Evolutionary conservation across 1,140 invertebrate species (phyloP).

Genomic region (Dendrolimus kikuchii): DNA sequence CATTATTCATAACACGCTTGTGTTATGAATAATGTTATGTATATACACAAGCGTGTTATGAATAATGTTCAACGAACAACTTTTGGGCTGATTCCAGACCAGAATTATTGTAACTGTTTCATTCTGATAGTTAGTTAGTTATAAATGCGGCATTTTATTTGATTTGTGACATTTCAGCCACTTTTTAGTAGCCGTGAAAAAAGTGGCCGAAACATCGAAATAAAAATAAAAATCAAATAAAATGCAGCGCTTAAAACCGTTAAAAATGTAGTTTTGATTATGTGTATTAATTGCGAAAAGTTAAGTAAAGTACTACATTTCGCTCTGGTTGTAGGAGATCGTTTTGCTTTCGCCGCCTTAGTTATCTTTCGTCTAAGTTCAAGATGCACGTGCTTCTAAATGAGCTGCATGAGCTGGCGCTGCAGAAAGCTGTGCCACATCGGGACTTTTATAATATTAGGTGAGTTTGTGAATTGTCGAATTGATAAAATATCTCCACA

Average conservation of each 20-base stretch:
- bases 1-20: no score
- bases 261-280: no score
- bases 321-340: conserved; percentile 83
- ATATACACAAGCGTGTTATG: no score
- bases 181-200: no score
- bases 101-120: not conserved
- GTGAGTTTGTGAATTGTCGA: conserved; percentile 80
- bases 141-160: no score
- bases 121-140: no score
- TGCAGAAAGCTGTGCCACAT: conserved; percentile 97
- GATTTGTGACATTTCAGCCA: no score
- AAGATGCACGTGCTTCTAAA: conserved; percentile 96
- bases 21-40: no score
- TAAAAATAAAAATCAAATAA: no score
- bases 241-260: no score
- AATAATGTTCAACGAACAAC: no score
- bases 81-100: not conserved
- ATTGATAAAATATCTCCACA: not conserved
- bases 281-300: not conserved
- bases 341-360: conserved; percentile 95
- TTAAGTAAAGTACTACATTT: not conserved
- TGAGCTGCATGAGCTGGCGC: conserved; percentile 94
- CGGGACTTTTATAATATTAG: conserved; percentile 99
- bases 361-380: conserved; percentile 96
- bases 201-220: no score